A percentile compares a stretch with the other conserved stretches of the same genome.
Conservation (phyloP, 1,140 invertebrate species). For the Druon quercuslanigerum region DNA sequence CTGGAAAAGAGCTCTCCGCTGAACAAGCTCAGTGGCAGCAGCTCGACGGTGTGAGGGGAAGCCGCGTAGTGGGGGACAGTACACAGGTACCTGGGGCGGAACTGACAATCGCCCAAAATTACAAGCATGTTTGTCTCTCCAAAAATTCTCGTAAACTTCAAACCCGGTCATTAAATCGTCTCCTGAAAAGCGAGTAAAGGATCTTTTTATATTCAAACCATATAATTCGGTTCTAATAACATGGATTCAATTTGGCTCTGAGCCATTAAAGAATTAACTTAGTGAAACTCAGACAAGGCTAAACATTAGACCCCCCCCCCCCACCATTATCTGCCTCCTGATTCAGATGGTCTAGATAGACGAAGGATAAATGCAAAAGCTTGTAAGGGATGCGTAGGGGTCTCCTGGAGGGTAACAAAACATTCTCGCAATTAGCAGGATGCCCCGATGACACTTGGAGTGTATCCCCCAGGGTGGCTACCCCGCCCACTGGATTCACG, state of each 20-base stretch:
- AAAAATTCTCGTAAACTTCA: neutral
- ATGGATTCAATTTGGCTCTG: neutral
- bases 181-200: neutral
- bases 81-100: too few relatives aligned
- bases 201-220: neutral
- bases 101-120: too few relatives aligned
- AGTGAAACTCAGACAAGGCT: constrained; percentile 16
- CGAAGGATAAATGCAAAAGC: constrained; percentile 74
- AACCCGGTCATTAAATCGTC: neutral
- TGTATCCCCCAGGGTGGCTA: constrained; percentile 56
- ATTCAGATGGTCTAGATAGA: constrained; percentile 49
- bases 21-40: too few relatives aligned
- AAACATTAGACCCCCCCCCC: neutral
- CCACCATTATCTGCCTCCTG: constrained; percentile 7
- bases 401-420: constrained; percentile 66
- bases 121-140: neutral
- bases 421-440: constrained; percentile 70
- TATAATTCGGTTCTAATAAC: constrained; percentile 3
- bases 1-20: too few relatives aligned
- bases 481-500: constrained; percentile 2
- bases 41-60: too few relatives aligned
- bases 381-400: constrained; percentile 67
- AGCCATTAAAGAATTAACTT: neutral
- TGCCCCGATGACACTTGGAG: constrained; percentile 67
- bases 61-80: too few relatives aligned